Evolutionary conservation across 2,797 vertebrate species (phyloP).

Genomic region (Sternarchorhynchus goeldii): DNA sequence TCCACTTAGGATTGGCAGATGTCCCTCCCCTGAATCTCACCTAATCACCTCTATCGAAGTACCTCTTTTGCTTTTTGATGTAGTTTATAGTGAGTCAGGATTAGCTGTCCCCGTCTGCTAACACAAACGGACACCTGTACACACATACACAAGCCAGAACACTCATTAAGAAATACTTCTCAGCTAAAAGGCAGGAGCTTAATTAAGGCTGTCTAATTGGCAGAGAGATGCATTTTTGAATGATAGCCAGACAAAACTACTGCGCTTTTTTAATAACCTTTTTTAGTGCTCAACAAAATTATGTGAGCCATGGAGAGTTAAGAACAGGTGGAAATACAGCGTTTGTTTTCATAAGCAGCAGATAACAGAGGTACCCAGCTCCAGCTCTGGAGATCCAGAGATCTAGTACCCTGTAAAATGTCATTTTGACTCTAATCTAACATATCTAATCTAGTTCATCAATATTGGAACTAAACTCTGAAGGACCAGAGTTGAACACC

Average conservation of each 20-base stretch:
- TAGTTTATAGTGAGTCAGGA: constrained; percentile 22
- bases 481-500: too few relatives aligned
- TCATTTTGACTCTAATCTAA: too few relatives aligned
- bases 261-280: constrained; percentile 30
- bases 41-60: constrained; percentile 33
- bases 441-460: too few relatives aligned
- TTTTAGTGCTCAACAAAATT: constrained; percentile 30
- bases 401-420: too few relatives aligned
- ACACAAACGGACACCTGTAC: neutral
- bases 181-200: constrained; percentile 23
- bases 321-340: neutral
- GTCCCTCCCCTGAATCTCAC: neutral
- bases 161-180: constrained; percentile 38
- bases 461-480: too few relatives aligned
- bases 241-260: constrained; percentile 36
- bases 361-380: neutral
- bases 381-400: too few relatives aligned
- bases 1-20: neutral
- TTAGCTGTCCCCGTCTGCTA: neutral
- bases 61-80: constrained; percentile 24
- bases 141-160: constrained; percentile 26
- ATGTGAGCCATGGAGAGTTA: constrained; percentile 39
- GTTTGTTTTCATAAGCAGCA: neutral
- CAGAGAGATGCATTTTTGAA: constrained; percentile 33
- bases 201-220: constrained; percentile 52